Evolutionary conservation across 2,797 vertebrate genomes (phyloP).

Genomic region (Acipenser ruthenus): DNA sequence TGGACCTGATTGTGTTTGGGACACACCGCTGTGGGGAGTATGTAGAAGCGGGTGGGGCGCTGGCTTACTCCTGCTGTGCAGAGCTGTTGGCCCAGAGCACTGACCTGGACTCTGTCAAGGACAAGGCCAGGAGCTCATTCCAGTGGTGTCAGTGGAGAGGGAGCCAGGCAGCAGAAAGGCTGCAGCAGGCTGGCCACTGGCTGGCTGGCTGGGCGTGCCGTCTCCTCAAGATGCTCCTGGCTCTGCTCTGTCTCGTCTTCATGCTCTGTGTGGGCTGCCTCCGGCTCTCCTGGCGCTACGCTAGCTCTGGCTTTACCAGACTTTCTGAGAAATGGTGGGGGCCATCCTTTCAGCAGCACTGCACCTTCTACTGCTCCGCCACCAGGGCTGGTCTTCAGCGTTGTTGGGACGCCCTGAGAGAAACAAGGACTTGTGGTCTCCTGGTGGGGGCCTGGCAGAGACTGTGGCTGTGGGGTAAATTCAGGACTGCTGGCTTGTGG

Average conservation of each 20-base stretch:
- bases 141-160: constrained; percentile 36
- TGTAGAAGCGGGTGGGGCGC: constrained; percentile 62
- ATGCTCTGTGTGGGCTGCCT: constrained; percentile 48
- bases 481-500: constrained; percentile 37
- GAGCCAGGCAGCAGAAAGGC: constrained; percentile 31
- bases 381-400: constrained; percentile 29
- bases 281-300: constrained; percentile 45
- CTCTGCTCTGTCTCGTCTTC: constrained; percentile 54
- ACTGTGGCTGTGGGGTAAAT: constrained; percentile 36
- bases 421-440: constrained; percentile 56
- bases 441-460: constrained; percentile 27
- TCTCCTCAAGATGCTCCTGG: constrained; percentile 49
- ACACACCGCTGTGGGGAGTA: constrained; percentile 65
- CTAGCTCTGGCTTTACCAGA: constrained; percentile 21
- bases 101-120: constrained; percentile 59
- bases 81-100: constrained; percentile 54
- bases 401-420: constrained; percentile 52
- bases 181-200: constrained; percentile 36
- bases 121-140: constrained; percentile 42
- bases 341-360: constrained; percentile 15
- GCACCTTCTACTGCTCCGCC: constrained; percentile 26
- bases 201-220: constrained; percentile 42
- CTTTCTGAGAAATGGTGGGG: constrained; percentile 49
- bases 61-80: constrained; percentile 63
- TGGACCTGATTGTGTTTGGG: constrained; percentile 73